Percentiles rank a stretch among this genome's conserved stretches.
These are phyloP conservation scores for Discoglossus pictus DNA, from an alignment of 2,797 vertebrate species.

Conservation along the genomic window DNA sequence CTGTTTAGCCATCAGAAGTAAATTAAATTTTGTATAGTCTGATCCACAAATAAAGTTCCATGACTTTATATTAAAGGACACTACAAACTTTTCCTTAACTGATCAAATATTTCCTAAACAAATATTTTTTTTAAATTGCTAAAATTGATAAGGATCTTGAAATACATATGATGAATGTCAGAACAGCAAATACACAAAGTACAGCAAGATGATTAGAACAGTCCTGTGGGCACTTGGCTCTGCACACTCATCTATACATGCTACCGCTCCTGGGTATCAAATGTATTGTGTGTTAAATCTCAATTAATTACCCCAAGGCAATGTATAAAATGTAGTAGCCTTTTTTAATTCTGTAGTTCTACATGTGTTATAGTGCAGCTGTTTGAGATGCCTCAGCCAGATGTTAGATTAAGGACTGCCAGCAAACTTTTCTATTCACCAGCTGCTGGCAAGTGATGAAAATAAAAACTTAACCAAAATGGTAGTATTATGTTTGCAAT, in stretches of 20 bases:
- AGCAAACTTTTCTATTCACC: constrained; percentile 76
- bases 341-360: constrained; percentile 67
- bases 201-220: background rate
- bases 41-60: too few relatives aligned
- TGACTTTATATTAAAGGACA: too few relatives aligned
- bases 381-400: constrained; percentile 78
- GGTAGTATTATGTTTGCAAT: constrained; percentile 27
- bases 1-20: too few relatives aligned
- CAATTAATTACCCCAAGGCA: constrained; percentile 76
- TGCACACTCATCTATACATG: constrained; percentile 22
- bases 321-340: constrained; percentile 69
- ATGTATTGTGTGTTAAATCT: constrained; percentile 62
- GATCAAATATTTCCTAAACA: too few relatives aligned
- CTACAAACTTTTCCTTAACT: too few relatives aligned
- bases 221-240: background rate
- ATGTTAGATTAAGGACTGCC: constrained; percentile 74
- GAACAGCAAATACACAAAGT: background rate
- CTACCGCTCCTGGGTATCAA: constrained; percentile 70
- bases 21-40: too few relatives aligned
- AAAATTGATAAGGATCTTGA: too few relatives aligned
- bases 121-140: too few relatives aligned
- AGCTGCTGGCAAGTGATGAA: constrained; percentile 77
- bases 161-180: constrained; percentile 3
- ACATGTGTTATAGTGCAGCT: constrained; percentile 78
- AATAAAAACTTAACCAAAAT: constrained; percentile 66